phyloP scores from a whole-genome alignment of 2,888 invertebrate species.

The Pachydiplax longipennis region DNA sequence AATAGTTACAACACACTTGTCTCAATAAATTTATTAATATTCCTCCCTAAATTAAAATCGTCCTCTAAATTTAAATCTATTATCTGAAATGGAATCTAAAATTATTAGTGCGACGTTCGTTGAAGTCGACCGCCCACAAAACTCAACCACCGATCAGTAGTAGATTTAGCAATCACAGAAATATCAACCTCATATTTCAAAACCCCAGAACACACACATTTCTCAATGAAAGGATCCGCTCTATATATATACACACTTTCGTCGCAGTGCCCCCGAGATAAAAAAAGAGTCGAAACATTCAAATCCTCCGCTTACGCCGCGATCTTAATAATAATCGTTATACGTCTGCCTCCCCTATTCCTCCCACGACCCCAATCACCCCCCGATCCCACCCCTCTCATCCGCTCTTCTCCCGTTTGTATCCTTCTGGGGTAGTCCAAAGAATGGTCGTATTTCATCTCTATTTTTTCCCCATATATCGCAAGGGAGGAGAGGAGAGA shows the following conservation, averaged over 20 bases:
- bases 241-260: not conserved
- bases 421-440: slow-evolving; percentile 17
- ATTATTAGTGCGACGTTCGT: too few relatives aligned
- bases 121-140: too few relatives aligned
- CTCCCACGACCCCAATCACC: not conserved
- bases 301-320: not conserved
- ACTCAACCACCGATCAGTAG: too few relatives aligned
- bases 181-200: too few relatives aligned
- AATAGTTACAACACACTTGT: too few relatives aligned
- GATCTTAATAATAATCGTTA: not conserved
- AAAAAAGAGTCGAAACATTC: not conserved
- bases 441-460: slow-evolving; percentile 34
- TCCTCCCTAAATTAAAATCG: too few relatives aligned
- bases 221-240: too few relatives aligned
- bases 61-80: too few relatives aligned
- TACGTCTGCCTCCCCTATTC: not conserved
- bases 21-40: too few relatives aligned
- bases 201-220: too few relatives aligned
- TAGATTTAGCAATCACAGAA: too few relatives aligned
- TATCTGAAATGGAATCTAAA: too few relatives aligned
- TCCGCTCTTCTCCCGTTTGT: not conserved
- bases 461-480: slow-evolving; percentile 37
- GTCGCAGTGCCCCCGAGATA: not conserved
- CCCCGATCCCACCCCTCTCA: not conserved
- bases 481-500: not conserved